A percentile compares a stretch with the other conserved stretches of the same genome.
Evolutionary conservation across 2,113 vertebrate species (phyloP).

Genomic region (Alectura lathami): DNA sequence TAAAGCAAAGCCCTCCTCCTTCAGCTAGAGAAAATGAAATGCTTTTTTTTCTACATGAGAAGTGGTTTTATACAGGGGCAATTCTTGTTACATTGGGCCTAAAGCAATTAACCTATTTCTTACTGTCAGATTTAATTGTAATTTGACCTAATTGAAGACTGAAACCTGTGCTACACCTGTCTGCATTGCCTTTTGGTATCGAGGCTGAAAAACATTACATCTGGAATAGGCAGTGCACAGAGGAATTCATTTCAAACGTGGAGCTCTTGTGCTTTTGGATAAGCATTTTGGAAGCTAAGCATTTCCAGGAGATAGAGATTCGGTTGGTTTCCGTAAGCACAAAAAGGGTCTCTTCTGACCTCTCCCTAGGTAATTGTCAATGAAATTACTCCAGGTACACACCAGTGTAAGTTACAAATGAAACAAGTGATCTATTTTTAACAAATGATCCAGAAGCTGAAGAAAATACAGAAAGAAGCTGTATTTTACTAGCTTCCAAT

Average conservation of each 20-base stretch:
- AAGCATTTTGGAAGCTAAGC: neutral
- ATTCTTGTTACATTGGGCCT: slow-evolving; percentile 32
- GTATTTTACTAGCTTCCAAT: neutral
- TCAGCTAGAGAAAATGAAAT: neutral
- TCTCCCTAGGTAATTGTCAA: neutral
- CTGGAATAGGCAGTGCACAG: neutral
- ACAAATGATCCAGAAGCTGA: neutral
- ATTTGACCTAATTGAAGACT: slow-evolving; percentile 49
- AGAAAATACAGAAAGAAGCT: neutral
- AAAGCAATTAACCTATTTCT: slow-evolving; percentile 71
- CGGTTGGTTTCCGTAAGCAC: neutral
- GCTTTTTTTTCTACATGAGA: neutral
- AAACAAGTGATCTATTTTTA: neutral
- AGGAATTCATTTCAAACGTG: neutral
- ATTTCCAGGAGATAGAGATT: neutral
- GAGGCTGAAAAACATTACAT: neutral
- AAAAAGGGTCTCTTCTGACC: neutral
- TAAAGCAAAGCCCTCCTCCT: neutral
- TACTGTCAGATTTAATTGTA: slow-evolving; percentile 15
- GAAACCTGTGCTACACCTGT: neutral
- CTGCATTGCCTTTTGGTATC: neutral
- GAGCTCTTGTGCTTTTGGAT: neutral
- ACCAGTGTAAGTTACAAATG: neutral
- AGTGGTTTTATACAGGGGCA: neutral
- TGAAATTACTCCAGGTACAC: neutral